Evolutionary conservation across 2,113 vertebrate genomes (phyloP).

Genomic region (Hepsetus odoe): DNA sequence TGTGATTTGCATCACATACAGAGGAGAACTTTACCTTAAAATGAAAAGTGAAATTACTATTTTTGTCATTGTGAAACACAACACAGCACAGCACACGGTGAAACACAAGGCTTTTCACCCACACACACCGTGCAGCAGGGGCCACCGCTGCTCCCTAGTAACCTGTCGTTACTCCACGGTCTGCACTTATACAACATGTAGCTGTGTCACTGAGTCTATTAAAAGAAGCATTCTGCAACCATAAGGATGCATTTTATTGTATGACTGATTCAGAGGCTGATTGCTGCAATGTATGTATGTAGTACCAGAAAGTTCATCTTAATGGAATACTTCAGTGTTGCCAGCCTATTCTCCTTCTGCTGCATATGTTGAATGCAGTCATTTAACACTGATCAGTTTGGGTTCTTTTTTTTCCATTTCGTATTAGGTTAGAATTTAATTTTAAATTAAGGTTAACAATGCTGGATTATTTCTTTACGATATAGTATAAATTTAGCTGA

Average conservation of each 20-base stretch:
- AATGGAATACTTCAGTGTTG: too few relatives aligned
- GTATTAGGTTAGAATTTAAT: not conserved
- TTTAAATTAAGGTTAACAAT: not conserved
- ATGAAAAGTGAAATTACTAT: too few relatives aligned
- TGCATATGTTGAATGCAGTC: not conserved
- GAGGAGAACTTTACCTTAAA: too few relatives aligned
- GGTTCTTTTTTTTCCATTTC: not conserved
- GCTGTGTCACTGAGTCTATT: not conserved
- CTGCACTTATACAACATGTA: not conserved
- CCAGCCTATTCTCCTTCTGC: too few relatives aligned
- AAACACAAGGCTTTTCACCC: too few relatives aligned
- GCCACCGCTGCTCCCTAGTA: not conserved
- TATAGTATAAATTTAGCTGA: not conserved
- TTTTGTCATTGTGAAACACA: too few relatives aligned
- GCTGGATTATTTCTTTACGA: not conserved
- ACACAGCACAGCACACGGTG: too few relatives aligned
- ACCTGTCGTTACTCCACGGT: not conserved
- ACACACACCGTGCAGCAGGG: too few relatives aligned
- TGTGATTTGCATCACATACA: too few relatives aligned
- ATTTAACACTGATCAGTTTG: too few relatives aligned
- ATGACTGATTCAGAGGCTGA: not conserved
- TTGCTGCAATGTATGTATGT: not conserved
- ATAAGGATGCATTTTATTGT: not conserved
- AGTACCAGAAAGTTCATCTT: not conserved
- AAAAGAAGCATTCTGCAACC: not conserved